Percentiles rank a stretch among this genome's conserved stretches.
phyloP scores from a whole-genome alignment of 2,797 vertebrate genomes.

The Periophthalmus magnuspinnatus region DNA sequence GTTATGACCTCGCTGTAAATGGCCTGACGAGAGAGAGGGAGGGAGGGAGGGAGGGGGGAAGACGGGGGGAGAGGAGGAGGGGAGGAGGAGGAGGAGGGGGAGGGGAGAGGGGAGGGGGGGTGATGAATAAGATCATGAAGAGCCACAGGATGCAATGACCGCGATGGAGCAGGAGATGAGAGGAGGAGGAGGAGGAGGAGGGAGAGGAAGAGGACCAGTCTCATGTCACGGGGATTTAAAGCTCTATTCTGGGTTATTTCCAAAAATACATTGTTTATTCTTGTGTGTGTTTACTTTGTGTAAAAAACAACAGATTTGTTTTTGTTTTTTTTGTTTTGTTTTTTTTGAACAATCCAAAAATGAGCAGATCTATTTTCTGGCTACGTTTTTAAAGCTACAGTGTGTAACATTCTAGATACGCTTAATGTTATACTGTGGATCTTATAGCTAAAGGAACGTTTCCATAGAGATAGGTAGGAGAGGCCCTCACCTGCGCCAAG shows the following conservation, averaged over 20 bases:
- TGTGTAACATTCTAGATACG: no score
- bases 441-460: no score
- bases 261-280: constrained; percentile 6
- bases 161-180: constrained; percentile 22
- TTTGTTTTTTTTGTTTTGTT: no score
- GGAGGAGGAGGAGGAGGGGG: not conserved
- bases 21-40: constrained; percentile 56
- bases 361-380: no score
- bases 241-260: not conserved
- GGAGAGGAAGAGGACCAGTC: not conserved
- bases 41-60: constrained; percentile 10
- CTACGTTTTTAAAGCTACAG: no score
- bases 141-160: constrained; percentile 29
- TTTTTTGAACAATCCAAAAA: no score
- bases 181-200: constrained; percentile 12
- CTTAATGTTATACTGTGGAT: no score
- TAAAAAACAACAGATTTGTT: not conserved
- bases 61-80: constrained; percentile 2
- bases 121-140: constrained; percentile 48
- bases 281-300: not conserved
- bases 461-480: no score
- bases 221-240: not conserved
- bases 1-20: constrained; percentile 76
- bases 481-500: no score
- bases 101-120: no score